Base-by-base conservation (phyloP, 2,888 invertebrate species). In the Meiosimyza decipiens region DNA sequence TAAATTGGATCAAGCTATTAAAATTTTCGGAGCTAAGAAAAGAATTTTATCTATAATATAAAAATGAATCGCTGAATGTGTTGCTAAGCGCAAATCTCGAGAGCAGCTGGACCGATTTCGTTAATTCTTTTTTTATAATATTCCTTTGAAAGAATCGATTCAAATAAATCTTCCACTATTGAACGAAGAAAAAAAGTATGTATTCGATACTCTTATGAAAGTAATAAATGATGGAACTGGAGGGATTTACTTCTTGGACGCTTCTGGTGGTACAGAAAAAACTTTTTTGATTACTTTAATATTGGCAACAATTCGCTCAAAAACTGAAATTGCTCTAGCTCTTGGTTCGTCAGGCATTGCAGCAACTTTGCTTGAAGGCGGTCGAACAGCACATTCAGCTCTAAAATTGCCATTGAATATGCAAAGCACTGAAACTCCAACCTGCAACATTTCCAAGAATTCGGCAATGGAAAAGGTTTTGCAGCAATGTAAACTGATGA, bases 401-500 rank as follows among this genome's bases (percentile, higher is more conserved):
- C 55, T 77, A 0, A 74, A 75, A 54, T 60, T 77, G 49, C 71
- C 73, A n/a, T 68, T 76, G 33, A 74, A 83, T 71, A 73, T 82
- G 71, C 79, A 81, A 71, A 28, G 54, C 49, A 78, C 54, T 69
- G 79, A 83, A 77, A 71, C 71, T 65, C 79, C 80, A 59, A 79
- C 77, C 57, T 82, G 82, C 72, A 80, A 80, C 70, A 80, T 83
- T 77, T 72, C 80, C 64, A 80, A 79, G 79, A 76, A 77, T 67
- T 81, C 81, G 22, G 79, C 6, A 47, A 80, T 80, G 78, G 82
- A 78, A 60, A 79, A 77, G 79, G 77, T 84, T 65, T 75, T 82
- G 60, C 76, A 72, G 62, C 67, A 75, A 72, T 79, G 79, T 60
- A 77, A 76, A 77, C 73, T 83, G 40, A 81, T 83, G 71, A 83